phyloP scores from a whole-genome alignment of 2,113 vertebrate species.

The Phrynocephalus versicolor region DNA sequence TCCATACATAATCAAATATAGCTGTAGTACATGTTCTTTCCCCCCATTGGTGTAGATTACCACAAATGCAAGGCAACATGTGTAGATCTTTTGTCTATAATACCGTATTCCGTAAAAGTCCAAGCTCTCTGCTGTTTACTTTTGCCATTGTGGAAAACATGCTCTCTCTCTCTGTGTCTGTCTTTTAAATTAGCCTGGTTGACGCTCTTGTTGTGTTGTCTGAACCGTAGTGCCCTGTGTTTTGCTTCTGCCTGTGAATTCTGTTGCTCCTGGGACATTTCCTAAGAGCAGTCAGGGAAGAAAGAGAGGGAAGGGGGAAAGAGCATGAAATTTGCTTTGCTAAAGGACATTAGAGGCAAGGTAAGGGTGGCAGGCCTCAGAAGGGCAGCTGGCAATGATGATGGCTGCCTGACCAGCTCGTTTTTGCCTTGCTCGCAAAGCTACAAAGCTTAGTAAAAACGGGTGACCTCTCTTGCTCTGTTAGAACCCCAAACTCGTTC shows the following conservation, averaged over 20 bases:
- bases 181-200: slow-evolving; percentile 95
- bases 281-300: slow-evolving; percentile 77
- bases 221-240: slow-evolving; percentile 98
- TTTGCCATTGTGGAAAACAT: slow-evolving; percentile 81
- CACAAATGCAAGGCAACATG: slow-evolving; percentile 99
- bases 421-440: rapidly evolving
- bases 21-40: slow-evolving; percentile 88
- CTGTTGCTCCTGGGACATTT: slow-evolving; percentile 98
- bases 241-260: slow-evolving; percentile 99
- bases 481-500: not conserved
- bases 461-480: not conserved
- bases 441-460: not conserved
- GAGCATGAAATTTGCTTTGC: not conserved
- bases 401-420: rapidly evolving
- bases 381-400: not conserved
- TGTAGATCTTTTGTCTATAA: slow-evolving; percentile 88
- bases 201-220: slow-evolving; percentile 99
- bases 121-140: slow-evolving; percentile 75
- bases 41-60: slow-evolving; percentile 96
- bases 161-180: no score
- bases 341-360: not conserved
- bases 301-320: not conserved
- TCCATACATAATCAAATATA: slow-evolving; percentile 99
- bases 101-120: slow-evolving; percentile 78
- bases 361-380: not conserved